A percentile compares a stretch with the other conserved stretches of the same genome.
Conservation (phyloP, 2,797 vertebrate genomes). For the Notolabrus celidotus region DNA sequence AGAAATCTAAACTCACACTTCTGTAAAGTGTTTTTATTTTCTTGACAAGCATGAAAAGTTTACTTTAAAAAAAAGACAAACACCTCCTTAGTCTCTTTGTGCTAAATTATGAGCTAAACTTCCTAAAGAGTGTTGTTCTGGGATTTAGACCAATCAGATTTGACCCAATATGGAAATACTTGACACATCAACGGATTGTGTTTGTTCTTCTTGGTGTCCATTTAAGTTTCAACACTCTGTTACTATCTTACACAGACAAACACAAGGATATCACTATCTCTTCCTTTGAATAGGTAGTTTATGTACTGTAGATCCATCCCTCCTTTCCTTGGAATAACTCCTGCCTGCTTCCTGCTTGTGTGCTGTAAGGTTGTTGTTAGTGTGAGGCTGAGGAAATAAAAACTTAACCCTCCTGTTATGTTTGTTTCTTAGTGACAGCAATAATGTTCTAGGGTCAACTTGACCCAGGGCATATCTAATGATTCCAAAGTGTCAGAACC, state of each 20-base stretch:
- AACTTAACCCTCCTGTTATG: too few relatives aligned
- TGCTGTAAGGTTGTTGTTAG: conserved; percentile 57
- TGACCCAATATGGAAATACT: too few relatives aligned
- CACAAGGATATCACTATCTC: conserved; percentile 8
- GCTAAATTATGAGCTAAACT: conserved; percentile 4
- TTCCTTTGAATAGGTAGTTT: conserved; percentile 46
- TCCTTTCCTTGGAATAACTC: conserved; percentile 30
- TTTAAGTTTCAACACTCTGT: not conserved
- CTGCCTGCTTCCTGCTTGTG: conserved; percentile 36
- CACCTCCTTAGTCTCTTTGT: not conserved
- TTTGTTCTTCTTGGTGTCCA: conserved; percentile 9
- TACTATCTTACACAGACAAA: conserved; percentile 2
- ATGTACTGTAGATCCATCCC: conserved; percentile 45
- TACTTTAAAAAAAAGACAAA: not conserved
- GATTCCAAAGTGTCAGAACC: too few relatives aligned
- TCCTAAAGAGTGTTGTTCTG: not conserved
- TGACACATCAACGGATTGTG: conserved; percentile 17
- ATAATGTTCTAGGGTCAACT: too few relatives aligned
- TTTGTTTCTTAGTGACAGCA: too few relatives aligned
- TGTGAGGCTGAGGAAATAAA: conserved; percentile 27
- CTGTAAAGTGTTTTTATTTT: not conserved
- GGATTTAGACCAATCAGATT: not conserved
- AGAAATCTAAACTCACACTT: conserved; percentile 21
- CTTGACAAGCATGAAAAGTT: not conserved
- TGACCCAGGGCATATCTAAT: too few relatives aligned